These are phyloP conservation scores for Jaculus jaculus DNA, from an alignment of 2,113 vertebrate species.

Conservation along the genomic window DNA sequence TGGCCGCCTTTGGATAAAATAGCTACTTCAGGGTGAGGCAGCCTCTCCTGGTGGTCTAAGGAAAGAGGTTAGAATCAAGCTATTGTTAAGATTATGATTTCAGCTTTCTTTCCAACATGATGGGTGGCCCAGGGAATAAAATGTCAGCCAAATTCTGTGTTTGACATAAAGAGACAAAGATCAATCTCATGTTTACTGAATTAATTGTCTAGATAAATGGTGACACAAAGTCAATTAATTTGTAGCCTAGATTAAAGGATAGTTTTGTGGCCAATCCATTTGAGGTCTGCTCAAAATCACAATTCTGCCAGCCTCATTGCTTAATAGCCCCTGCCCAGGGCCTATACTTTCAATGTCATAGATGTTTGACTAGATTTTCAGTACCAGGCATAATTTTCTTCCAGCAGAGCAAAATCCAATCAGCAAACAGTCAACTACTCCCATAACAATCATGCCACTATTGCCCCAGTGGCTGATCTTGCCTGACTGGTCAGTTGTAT, in stretches of 20 bases:
- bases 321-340: too few species aligned
- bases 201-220: not conserved
- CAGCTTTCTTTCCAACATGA: slow-evolving; percentile 55
- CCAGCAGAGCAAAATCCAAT: too few species aligned
- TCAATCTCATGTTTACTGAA: not conserved
- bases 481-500: too few species aligned
- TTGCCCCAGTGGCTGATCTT: too few species aligned
- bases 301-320: not conserved
- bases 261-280: not conserved
- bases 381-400: too few species aligned
- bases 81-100: not conserved
- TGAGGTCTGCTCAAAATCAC: not conserved
- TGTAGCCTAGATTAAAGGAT: rapidly evolving
- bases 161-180: not conserved
- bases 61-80: slow-evolving; percentile 24
- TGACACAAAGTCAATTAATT: not conserved
- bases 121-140: slow-evolving; percentile 70
- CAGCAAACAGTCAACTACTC: too few species aligned
- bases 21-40: slow-evolving; percentile 58
- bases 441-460: too few species aligned
- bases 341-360: too few species aligned
- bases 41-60: slow-evolving; percentile 62
- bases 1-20: slow-evolving; percentile 59
- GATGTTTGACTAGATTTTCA: too few species aligned
- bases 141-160: not conserved